These are phyloP conservation scores for Petrolisthes cinctipes DNA, from an alignment of 2,888 invertebrate genomes.

Conservation along the genomic window DNA sequence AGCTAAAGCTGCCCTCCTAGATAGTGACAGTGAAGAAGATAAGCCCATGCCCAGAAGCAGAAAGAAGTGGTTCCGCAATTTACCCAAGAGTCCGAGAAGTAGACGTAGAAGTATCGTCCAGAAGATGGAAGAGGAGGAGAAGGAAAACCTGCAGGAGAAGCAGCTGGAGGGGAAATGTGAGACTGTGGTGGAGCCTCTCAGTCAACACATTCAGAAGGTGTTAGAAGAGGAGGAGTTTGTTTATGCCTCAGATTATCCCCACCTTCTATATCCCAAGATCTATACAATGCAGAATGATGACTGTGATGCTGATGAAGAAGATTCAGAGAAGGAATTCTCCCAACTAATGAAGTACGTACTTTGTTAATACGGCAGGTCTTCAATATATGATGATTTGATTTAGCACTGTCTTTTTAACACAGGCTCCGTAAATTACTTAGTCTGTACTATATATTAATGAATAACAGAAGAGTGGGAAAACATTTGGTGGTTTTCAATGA, in stretches of 20 bases:
- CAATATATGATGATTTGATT: too few relatives aligned
- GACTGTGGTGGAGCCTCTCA: constrained; percentile 22
- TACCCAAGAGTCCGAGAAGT: not conserved
- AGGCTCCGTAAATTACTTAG: too few relatives aligned
- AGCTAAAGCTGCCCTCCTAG: constrained; percentile 45
- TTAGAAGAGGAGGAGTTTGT: constrained; percentile 45
- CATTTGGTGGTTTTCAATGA: too few relatives aligned
- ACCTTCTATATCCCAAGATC: not conserved
- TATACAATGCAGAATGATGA: constrained; percentile 27
- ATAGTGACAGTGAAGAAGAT: constrained; percentile 50
- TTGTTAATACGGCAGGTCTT: not conserved
- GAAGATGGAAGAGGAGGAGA: constrained; percentile 37
- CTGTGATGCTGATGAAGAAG: constrained; percentile 57
- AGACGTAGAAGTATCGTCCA: not conserved
- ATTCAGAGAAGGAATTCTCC: constrained; percentile 51
- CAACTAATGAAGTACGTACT: constrained; percentile 55
- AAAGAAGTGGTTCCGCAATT: constrained; percentile 27
- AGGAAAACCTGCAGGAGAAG: constrained; percentile 38
- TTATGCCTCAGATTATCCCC: constrained; percentile 41
- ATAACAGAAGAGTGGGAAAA: too few relatives aligned
- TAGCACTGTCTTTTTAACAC: too few relatives aligned
- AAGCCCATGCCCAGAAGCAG: constrained; percentile 46
- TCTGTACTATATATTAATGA: too few relatives aligned
- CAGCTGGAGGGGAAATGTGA: constrained; percentile 36
- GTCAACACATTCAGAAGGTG: not conserved